These are phyloP conservation scores for Fukomys damarensis DNA, from an alignment of 2,113 vertebrate genomes.

Conservation along the genomic window DNA sequence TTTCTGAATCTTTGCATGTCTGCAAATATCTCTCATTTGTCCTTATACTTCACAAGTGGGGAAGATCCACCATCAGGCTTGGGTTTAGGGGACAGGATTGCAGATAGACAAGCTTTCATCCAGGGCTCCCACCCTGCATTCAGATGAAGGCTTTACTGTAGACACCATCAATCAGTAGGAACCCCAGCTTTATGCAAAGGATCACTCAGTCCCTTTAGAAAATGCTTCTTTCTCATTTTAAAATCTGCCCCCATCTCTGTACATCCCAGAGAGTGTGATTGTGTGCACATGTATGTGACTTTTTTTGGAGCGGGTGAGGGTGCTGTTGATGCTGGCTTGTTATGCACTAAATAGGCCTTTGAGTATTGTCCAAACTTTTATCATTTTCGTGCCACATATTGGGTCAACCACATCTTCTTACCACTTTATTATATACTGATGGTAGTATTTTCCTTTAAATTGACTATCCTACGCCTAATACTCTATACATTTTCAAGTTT, in stretches of 20 bases:
- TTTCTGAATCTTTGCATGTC: neutral
- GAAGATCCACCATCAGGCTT: neutral
- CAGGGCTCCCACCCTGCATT: neutral
- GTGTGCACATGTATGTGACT: neutral
- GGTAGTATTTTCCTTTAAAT: conserved; percentile 15
- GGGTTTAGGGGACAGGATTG: neutral
- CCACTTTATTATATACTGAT: neutral
- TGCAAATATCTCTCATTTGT: neutral
- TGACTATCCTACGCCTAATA: neutral
- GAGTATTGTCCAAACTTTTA: conserved; percentile 6
- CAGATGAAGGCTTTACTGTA: neutral
- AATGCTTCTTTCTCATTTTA: neutral
- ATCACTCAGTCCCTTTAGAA: neutral
- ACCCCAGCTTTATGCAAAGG: neutral
- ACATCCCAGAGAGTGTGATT: neutral
- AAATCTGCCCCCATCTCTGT: neutral
- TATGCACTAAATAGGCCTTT: neutral
- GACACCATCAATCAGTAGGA: neutral
- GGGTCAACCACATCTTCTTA: neutral
- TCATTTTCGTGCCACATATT: neutral
- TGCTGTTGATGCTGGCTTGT: neutral
- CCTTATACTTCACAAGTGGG: neutral
- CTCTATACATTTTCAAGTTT: neutral
- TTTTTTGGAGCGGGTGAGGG: neutral
- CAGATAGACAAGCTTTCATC: neutral